These are phyloP conservation scores for Caracal caracal DNA, from an alignment of 2,113 vertebrate species.

Conservation along the genomic window DNA sequence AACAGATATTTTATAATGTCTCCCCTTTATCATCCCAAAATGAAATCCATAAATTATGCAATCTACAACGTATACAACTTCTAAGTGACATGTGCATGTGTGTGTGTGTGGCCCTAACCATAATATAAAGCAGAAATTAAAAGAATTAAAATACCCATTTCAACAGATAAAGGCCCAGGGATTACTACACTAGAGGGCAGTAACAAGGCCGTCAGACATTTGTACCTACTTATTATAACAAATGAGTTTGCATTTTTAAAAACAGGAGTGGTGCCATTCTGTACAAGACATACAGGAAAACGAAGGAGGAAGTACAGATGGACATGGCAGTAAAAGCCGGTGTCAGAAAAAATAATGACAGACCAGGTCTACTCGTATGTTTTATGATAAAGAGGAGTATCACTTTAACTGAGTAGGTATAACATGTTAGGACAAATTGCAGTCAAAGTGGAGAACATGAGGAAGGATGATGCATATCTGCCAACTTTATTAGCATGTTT, in stretches of 20 bases:
- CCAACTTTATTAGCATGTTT: conserved; percentile 23
- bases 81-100: background rate
- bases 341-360: background rate
- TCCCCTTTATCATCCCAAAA: background rate
- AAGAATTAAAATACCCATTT: background rate
- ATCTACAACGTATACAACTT: background rate
- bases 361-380: background rate
- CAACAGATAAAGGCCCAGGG: background rate
- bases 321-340: background rate
- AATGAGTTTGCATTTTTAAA: background rate
- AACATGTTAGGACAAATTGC: conserved; percentile 46
- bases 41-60: background rate
- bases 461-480: background rate
- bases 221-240: background rate
- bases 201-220: background rate
- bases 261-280: background rate
- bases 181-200: background rate
- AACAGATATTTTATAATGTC: background rate
- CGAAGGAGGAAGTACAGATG: background rate
- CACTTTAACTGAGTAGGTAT: background rate
- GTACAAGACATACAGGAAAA: background rate
- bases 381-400: background rate
- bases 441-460: background rate
- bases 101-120: background rate
- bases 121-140: background rate